Evolutionary conservation across 2,888 invertebrate species (phyloP), one percentile per base, ranked within the genome.

Genomic region (Micoletzkya japonica): DNA sequence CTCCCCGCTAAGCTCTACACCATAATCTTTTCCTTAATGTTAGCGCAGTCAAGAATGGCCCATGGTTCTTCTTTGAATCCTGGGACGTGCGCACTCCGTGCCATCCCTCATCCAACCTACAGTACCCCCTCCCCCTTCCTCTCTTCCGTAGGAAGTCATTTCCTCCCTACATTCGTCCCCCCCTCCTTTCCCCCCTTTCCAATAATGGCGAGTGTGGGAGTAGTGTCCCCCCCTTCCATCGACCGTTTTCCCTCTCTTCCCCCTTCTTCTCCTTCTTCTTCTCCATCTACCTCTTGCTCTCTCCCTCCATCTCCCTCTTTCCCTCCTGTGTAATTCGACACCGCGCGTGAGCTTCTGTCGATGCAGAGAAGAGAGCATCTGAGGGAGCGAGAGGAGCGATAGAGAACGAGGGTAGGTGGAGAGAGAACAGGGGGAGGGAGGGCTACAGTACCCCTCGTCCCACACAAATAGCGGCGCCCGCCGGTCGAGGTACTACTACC

Each of bases 151-250:
- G n/a, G n/a, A 44, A 3, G 20, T 49, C 32, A 44, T 49, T 32
- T 17, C 26, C 32, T 6, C 28, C n/a, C 3, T 61, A 44, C 61
- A 49, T 44, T 61, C 28, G 44, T 61, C 61, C 52, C 52, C 24
- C 24, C 4, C 52, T 52, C 52, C 17, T 17, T 32, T 49, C 32
- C 49, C 20, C 4, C 24, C 24, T 30, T 60, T 32, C 44, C 44
- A 61, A 49, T 61, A 61, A 61, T 61, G 61, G 61, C 44, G 49
- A 49, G 61, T 61, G 61, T 61, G 61, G 61, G 61, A 61, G 61
- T 30, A 10, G 28, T 17, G 14, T 44, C 60, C 39, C 39, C 44
- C 44, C 39, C 28, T 34, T 59, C 37, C 24, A 34, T 44, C 49
- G 49, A 39, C n/a, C n/a, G n/a, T 24, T n/a, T 20, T 49, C 61